A percentile compares a stretch with the other conserved stretches of the same genome.
Conservation (phyloP, 2,797 vertebrate genomes). For the Xiphorhynchus erythropygius region DNA sequence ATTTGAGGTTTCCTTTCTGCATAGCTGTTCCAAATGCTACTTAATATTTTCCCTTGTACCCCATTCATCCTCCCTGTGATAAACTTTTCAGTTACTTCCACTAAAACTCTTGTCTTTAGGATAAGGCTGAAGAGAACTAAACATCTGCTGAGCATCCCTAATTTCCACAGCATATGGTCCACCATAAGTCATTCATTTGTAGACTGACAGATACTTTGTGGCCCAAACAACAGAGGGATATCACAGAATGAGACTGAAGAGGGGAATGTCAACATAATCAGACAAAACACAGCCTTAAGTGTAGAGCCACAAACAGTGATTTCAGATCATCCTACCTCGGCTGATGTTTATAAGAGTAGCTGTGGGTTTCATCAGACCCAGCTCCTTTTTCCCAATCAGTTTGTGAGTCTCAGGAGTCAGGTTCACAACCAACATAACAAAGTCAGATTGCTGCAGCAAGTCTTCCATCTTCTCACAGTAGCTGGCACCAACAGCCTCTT, state of each 20-base stretch:
- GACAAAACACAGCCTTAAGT: background rate
- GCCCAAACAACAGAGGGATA: background rate
- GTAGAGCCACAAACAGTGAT: background rate
- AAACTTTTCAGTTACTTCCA: background rate
- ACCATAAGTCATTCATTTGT: background rate
- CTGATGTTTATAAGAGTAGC: slow-evolving; percentile 81
- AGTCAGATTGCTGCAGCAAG: slow-evolving; percentile 81
- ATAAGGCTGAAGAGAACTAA: background rate
- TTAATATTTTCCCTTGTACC: background rate
- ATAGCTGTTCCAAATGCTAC: background rate
- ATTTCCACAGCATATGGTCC: background rate
- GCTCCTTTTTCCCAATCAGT: slow-evolving; percentile 78
- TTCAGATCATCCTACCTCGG: slow-evolving; percentile 68
- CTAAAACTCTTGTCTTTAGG: background rate
- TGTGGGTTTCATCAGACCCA: slow-evolving; percentile 80
- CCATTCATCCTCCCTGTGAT: fast-evolving
- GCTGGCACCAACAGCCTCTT: slow-evolving; percentile 75
- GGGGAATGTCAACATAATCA: background rate
- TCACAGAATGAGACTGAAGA: background rate
- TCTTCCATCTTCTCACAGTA: slow-evolving; percentile 80
- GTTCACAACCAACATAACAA: slow-evolving; percentile 78
- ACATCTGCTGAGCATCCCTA: background rate
- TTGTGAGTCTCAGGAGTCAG: slow-evolving; percentile 75
- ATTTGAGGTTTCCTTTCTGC: background rate
- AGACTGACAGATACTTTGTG: background rate